A percentile compares a stretch with the other conserved stretches of the same genome.
phyloP scores from a whole-genome alignment of 2,888 invertebrate species.

The Dione vanillae region DNA sequence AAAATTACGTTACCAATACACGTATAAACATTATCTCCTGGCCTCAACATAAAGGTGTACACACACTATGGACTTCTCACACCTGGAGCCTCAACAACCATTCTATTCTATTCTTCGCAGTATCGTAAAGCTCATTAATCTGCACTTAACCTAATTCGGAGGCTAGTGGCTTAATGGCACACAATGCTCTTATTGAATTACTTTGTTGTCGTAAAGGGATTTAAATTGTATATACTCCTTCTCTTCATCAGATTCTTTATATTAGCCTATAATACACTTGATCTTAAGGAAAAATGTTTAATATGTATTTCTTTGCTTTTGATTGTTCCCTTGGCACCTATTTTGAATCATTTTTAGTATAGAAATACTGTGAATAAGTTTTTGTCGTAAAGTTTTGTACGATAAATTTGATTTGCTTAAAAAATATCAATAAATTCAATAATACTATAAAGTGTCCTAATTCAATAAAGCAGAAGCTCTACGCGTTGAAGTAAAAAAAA shows the following conservation, averaged over 20 bases:
- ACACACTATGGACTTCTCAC: not conserved
- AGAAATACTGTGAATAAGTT: not conserved
- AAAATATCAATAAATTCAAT: no score
- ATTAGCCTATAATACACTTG: conserved; percentile 2
- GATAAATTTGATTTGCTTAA: no score
- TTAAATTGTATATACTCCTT: conserved; percentile 24
- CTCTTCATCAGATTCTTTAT: conserved; percentile 1
- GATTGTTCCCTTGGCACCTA: not conserved
- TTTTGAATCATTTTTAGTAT: not conserved
- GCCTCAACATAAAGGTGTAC: not conserved
- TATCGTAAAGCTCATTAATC: conserved; percentile 37
- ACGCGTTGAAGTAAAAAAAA: not conserved
- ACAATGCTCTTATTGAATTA: conserved; percentile 23
- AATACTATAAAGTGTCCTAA: no score
- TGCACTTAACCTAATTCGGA: conserved; percentile 42
- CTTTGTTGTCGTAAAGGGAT: conserved; percentile 30
- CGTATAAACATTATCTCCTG: not conserved
- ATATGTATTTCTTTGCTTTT: not conserved
- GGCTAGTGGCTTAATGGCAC: conserved; percentile 28
- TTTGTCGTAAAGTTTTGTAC: no score
- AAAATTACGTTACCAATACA: not conserved
- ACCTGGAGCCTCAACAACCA: conserved; percentile 2
- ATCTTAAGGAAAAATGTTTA: conserved; percentile 7
- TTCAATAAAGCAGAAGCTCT: no score
- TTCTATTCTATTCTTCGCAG: conserved; percentile 30